A percentile compares a stretch with the other conserved stretches of the same genome.
These are phyloP conservation scores for Muntiacus muntjak DNA, from an alignment of 2,113 vertebrate species.

Conservation along the genomic window DNA sequence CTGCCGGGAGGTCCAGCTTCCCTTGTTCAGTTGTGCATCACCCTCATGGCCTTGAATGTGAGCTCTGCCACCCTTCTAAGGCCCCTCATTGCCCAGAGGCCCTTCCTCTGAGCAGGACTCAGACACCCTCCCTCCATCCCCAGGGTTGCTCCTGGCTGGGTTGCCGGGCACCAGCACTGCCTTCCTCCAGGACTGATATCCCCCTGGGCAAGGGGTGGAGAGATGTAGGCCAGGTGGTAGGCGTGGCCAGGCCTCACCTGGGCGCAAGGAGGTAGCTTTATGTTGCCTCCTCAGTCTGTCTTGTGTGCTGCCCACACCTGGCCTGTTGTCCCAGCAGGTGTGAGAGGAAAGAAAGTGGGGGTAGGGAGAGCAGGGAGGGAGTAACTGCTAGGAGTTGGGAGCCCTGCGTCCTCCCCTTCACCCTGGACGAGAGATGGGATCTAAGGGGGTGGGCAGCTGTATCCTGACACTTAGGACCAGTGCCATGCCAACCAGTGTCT, in stretches of 20 bases:
- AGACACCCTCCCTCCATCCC: background rate
- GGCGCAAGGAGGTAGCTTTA: background rate
- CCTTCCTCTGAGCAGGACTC: background rate
- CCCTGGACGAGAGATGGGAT: background rate
- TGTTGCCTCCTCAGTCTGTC: background rate
- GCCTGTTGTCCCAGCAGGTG: constrained; percentile 5
- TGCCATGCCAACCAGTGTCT: background rate
- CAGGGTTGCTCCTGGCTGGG: background rate
- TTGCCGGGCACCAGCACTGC: constrained; percentile 19
- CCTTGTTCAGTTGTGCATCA: background rate
- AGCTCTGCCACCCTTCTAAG: background rate
- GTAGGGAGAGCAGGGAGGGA: background rate
- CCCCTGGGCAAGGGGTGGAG: background rate
- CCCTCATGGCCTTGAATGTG: background rate
- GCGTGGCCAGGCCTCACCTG: background rate
- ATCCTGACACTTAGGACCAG: background rate
- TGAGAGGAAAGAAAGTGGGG: background rate
- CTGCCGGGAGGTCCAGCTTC: background rate
- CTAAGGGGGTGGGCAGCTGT: background rate
- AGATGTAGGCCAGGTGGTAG: background rate
- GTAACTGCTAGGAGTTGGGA: background rate
- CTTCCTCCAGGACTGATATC: constrained; percentile 6
- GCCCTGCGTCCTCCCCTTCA: background rate
- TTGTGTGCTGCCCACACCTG: background rate
- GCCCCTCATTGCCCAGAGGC: background rate